A percentile compares a stretch with the other conserved stretches of the same genome.
phyloP scores from a whole-genome alignment of 2,113 vertebrate genomes.

The Heliornis fulica region DNA sequence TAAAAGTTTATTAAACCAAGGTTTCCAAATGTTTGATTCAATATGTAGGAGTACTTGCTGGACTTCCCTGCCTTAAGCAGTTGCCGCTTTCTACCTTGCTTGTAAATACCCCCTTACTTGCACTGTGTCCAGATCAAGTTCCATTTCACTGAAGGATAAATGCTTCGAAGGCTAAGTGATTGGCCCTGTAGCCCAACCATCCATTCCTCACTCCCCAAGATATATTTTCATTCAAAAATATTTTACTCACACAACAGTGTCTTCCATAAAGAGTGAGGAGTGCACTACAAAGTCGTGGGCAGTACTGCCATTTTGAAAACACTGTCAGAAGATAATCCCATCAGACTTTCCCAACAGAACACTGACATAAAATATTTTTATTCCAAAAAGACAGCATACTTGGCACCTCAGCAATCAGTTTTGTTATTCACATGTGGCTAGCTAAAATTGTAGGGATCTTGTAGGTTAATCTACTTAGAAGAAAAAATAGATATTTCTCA shows the following conservation, averaged over 20 bases:
- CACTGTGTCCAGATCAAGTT: background rate
- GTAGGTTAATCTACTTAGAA: background rate
- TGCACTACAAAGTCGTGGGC: background rate
- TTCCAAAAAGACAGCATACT: background rate
- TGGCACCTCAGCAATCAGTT: background rate
- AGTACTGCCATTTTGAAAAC: background rate
- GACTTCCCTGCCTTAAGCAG: background rate
- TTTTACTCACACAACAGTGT: background rate
- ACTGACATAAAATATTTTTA: background rate
- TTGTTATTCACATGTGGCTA: background rate
- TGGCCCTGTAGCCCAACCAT: too few relatives aligned
- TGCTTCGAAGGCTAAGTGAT: background rate
- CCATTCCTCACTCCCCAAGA: background rate
- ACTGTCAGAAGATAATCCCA: background rate
- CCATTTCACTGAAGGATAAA: background rate
- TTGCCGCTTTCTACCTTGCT: background rate
- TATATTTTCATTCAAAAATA: background rate
- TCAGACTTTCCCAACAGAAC: background rate
- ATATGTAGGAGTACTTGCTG: background rate
- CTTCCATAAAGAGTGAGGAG: background rate
- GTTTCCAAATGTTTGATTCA: slow-evolving; percentile 21
- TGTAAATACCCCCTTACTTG: background rate
- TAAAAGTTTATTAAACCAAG: background rate
- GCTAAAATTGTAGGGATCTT: background rate
- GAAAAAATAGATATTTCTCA: background rate